phyloP scores from a whole-genome alignment of 2,113 vertebrate species.

The Hippocampus mohnikei region DNA sequence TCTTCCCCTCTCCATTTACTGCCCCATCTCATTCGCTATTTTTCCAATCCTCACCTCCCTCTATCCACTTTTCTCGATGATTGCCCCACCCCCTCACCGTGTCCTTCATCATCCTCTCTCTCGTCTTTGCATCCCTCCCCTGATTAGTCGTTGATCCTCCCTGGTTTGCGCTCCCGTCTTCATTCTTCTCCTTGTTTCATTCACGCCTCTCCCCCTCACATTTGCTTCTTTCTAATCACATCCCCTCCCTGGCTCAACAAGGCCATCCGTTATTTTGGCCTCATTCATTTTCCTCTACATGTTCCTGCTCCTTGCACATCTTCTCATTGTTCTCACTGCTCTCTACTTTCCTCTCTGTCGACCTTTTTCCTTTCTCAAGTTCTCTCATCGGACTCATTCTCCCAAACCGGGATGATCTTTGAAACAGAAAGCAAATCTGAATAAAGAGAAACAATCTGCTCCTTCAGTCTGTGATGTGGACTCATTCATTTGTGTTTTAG shows the following conservation, averaged over 20 bases:
- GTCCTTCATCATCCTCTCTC: slow-evolving; percentile 21
- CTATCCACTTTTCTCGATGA: slow-evolving; percentile 38
- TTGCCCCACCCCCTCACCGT: slow-evolving; percentile 29
- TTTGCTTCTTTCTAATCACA: slow-evolving; percentile 4
- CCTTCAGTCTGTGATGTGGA: slow-evolving; percentile 17
- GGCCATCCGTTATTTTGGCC: slow-evolving; percentile 2
- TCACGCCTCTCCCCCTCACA: slow-evolving; percentile 10
- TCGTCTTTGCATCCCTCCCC: slow-evolving; percentile 11
- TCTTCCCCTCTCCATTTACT: slow-evolving; percentile 35
- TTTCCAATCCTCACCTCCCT: slow-evolving; percentile 37
- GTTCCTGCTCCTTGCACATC: background rate
- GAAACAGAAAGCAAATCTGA: slow-evolving; percentile 34
- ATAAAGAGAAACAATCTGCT: slow-evolving; percentile 34
- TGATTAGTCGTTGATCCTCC: slow-evolving; percentile 34
- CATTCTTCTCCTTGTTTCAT: slow-evolving; percentile 4
- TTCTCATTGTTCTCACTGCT: slow-evolving; percentile 3
- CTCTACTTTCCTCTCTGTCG: background rate
- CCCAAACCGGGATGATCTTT: slow-evolving; percentile 21
- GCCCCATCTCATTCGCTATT: slow-evolving; percentile 33
- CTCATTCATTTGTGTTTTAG: slow-evolving; percentile 50
- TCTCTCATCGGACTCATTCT: slow-evolving; percentile 21
- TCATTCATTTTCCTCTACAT: background rate
- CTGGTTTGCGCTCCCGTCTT: slow-evolving; percentile 15
- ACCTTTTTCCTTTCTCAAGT: slow-evolving; percentile 25
- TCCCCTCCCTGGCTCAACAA: background rate